Base-by-base conservation (phyloP, 2,888 invertebrate species). In the Drosophila siamana region DNA sequence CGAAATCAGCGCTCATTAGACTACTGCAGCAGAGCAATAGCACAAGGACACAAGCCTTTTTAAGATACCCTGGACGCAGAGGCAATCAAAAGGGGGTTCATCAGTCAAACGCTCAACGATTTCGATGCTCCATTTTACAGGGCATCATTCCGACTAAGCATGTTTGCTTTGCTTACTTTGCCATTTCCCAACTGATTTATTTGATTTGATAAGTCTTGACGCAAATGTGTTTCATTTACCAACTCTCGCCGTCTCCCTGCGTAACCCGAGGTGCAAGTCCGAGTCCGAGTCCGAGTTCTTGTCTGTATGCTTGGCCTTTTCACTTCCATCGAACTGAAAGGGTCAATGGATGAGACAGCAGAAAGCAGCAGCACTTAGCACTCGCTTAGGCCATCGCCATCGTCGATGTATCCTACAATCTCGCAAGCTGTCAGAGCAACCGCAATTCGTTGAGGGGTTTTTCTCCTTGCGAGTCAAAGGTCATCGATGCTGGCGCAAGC, bases 161-260 rank as follows among this genome's bases (percentile, higher is more conserved):
- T 4, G 9, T 30, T 11, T 33, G 11, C 9, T 3, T 28, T 28
- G 28, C 28, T 63, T 28, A 41, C 28, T 36, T 46, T 64, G 52
- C 13, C 47, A 50, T 48, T 59, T 40, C 13, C 60, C 66, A 46
- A 33, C 75, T 73, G 85, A 83, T 84, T 84, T 80, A 86, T 86
- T 86, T 84, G 81, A 75, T 78, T 80, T 78, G 72, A 81, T 78
- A 75, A 80, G 76, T 65, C 81, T 65, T 75, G 78, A 80, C 69
- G 81, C 75, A 82, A 86, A 84, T 86, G 87, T 72, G 66, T 72
- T 80, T 80, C 65, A 80, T 83, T 83, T 74, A 67, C 74, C 74
- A 64, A 69, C 33, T 26, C 51, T 43, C 19, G 19, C 22, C 8
- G 4, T 24, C 3, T 7, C 43, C 22, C 44, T 44, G n/a, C n/a